Conservation (phyloP, 2,888 invertebrate species). For the Petrolisthes manimaculis region DNA sequence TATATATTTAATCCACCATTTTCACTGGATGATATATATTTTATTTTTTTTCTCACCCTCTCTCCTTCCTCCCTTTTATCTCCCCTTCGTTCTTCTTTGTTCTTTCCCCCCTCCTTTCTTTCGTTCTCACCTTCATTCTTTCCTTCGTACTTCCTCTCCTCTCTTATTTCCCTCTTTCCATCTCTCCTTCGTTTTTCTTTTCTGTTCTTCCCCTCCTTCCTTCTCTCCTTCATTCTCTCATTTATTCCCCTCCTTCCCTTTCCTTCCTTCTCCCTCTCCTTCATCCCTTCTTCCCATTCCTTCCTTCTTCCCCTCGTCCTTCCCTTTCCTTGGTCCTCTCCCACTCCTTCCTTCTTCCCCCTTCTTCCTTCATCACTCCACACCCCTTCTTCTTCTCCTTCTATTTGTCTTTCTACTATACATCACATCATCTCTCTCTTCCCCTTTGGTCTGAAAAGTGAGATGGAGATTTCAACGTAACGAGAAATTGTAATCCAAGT, state of each 20-base stretch:
- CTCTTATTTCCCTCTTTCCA: neutral
- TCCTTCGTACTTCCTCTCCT: neutral
- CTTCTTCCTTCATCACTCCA: neutral
- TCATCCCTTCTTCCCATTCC: neutral
- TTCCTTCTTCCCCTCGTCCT: neutral
- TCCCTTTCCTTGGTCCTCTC: neutral
- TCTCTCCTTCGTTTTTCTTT: neutral
- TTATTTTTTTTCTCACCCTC: too few species aligned
- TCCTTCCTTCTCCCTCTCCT: neutral
- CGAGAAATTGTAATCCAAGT: slow-evolving; percentile 14
- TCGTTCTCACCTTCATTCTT: neutral
- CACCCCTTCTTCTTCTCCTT: neutral
- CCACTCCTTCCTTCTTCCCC: neutral
- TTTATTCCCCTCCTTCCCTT: neutral
- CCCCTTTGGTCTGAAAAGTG: too few species aligned
- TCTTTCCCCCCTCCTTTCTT: neutral
- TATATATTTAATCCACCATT: too few species aligned
- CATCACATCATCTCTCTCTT: neutral
- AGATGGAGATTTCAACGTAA: slow-evolving; percentile 31
- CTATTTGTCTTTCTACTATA: neutral
- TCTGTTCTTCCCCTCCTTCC: neutral
- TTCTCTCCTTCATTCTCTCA: neutral
- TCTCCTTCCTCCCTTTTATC: neutral
- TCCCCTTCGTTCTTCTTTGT: neutral
- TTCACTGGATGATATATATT: too few species aligned